Conservation (phyloP, 2,888 invertebrate species). For the Cephonodes hylas region DNA sequence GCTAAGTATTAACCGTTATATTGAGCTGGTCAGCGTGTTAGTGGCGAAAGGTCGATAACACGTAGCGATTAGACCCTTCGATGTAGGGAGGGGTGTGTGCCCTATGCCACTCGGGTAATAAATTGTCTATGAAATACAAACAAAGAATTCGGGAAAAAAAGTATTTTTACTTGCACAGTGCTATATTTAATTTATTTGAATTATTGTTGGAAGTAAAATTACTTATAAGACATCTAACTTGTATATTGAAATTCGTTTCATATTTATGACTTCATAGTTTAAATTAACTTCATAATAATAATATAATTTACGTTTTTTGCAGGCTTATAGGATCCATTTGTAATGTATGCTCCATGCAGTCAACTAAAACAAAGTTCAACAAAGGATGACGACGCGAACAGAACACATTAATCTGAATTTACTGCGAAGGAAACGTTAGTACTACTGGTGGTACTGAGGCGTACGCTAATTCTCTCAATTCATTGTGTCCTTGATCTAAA, state of each 20-base stretch:
- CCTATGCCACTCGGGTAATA: not conserved
- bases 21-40: not conserved
- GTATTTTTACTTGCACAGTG: not conserved
- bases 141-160: not conserved
- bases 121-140: not conserved
- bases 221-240: too few species aligned
- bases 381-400: not conserved
- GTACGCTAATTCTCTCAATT: constrained; percentile 7
- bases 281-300: too few species aligned
- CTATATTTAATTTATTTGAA: too few species aligned
- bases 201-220: too few species aligned
- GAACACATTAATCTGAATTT: not conserved
- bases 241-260: too few species aligned
- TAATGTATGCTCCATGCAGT: not conserved
- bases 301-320: too few species aligned
- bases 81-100: not conserved
- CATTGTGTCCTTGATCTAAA: constrained; percentile 33
- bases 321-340: too few species aligned
- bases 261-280: too few species aligned
- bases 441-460: not conserved
- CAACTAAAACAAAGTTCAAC: not conserved
- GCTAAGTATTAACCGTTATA: not conserved
- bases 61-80: not conserved
- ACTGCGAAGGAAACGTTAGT: constrained; percentile 5
- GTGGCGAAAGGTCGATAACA: not conserved